Evolutionary conservation across 2,113 vertebrate species (phyloP).

Genomic region (Buteo buteo): DNA sequence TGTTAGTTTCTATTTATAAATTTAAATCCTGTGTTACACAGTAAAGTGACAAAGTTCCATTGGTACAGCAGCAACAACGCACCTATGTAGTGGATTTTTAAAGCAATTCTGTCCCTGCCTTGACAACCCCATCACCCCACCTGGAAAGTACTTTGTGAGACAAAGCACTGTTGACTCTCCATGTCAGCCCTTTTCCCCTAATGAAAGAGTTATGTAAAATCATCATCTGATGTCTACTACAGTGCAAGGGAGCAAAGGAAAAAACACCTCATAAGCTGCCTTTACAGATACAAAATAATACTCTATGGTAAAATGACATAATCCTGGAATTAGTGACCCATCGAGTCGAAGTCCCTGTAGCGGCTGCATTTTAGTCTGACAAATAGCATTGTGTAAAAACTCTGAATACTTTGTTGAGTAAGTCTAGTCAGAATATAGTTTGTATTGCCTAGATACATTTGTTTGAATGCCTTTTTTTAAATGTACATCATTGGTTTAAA

Average conservation of each 20-base stretch:
- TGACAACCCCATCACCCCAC: not conserved
- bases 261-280: not conserved
- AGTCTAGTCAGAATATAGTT: not conserved
- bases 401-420: not conserved
- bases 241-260: not conserved
- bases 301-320: not conserved
- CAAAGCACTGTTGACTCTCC: not conserved
- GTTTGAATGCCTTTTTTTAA: not conserved
- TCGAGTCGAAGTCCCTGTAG: not conserved
- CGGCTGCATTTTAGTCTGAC: not conserved
- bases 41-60: not conserved
- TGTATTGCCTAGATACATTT: not conserved
- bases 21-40: rapidly evolving
- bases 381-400: not conserved
- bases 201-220: not conserved
- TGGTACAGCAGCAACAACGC: not conserved
- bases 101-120: not conserved
- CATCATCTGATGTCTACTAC: not conserved
- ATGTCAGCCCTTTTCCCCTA: not conserved
- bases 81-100: not conserved
- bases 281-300: not conserved
- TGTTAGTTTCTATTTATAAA: not conserved
- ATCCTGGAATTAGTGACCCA: not conserved
- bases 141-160: not conserved
- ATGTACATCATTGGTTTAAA: not conserved